A percentile compares a stretch with the other conserved stretches of the same genome.
Conservation (phyloP, 2,113 vertebrate genomes). For the western clawed frog (Xenopus tropicalis) region UCB_Xtro_10.0 CM004445.2:146130501-146131000, state of each 20-base stretch:
- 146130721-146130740: conserved; percentile 27
- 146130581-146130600: conserved; percentile 21
- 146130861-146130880: background rate
- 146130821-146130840: conserved; percentile 5
- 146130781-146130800: conserved; percentile 27
- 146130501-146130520: conserved; percentile 21
- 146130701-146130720: conserved; percentile 1
- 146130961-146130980: conserved; percentile 23
- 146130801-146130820: conserved; percentile 6
- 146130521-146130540: background rate
- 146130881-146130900: background rate
- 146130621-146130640: conserved; percentile 26
- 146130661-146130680: conserved; percentile 22
- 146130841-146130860: background rate
- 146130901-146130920: background rate
- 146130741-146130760: conserved; percentile 28
- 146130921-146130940: background rate
- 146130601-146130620: conserved; percentile 27
- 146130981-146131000: conserved; percentile 17
- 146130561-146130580: conserved; percentile 1
- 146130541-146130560: background rate
- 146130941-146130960: conserved; percentile 18
- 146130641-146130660: conserved; percentile 23
- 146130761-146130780: conserved; percentile 31
- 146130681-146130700: background rate